Evolutionary conservation across 1,140 invertebrate genomes (phyloP), one percentile per base, ranked within the genome.

Genomic region (Megalopta genalis): DNA sequence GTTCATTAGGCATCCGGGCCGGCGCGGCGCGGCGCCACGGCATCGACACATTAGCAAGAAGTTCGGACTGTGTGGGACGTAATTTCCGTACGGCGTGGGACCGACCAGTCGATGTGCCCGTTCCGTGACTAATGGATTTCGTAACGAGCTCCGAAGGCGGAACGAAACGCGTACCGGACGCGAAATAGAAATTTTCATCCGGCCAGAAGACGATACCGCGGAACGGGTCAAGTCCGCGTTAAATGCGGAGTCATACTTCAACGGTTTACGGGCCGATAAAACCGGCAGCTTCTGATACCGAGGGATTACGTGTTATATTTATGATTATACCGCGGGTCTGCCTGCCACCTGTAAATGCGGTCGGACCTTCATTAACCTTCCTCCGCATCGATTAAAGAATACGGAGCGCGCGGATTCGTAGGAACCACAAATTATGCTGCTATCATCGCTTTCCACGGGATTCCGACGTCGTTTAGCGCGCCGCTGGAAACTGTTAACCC

Each of bases 31-130:
- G 8, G 8, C 21, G 54, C 54, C 54, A 21, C 21, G 18, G 54
- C n/a, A n/a, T 57, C 54, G 54, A 57, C 18, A n/a, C 54, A 57
- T 57, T 57, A 57, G 54, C 54, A n/a, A n/a, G 54, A 57, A 57
- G 54, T n/a, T 57, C 54, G 54, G 16, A n/a, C 49, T 21, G 2
- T 6, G 49, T 16, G 49, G n/a, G 32, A 32, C 49, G 49, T 21
- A 52, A 52, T 52, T 52, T 52, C 49, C 49, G 49, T 21, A 21
- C 49, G 18, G 49, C 16, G 10, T 12, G 46, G 12, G 46, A n/a
- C n/a, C n/a, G n/a, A n/a, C 46, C 46, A 42, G 46, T 49, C 46
- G 16, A 18, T 49, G 46, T 4, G 14, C 16, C 46, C 16, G 16
- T 49, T 49, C 46, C 46, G 46, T 49, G 18, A 54, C 18, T 54